Percentiles rank a stretch among this genome's conserved stretches.
Conservation (phyloP, 2,797 vertebrate species). For the Vireo griseus region DNA sequence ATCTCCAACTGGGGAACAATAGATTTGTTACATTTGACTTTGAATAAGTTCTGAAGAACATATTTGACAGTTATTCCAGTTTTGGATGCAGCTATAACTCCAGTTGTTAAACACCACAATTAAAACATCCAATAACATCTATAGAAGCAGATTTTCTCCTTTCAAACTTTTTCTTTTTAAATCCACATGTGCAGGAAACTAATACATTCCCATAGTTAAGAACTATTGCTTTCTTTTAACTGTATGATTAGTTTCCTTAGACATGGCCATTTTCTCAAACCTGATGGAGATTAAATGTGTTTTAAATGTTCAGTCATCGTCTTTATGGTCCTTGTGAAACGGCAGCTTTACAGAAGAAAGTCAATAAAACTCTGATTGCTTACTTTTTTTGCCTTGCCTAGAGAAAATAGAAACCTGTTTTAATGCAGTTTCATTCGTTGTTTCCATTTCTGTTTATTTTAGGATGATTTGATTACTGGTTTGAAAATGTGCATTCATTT, state of each 20-base stretch:
- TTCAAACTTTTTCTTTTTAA: neutral
- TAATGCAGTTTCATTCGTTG: neutral
- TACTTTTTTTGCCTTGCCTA: neutral
- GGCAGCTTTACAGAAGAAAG: neutral
- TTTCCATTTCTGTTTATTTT: neutral
- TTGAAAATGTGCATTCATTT: neutral
- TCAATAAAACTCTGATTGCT: neutral
- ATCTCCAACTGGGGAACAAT: neutral
- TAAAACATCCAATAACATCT: neutral
- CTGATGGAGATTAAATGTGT: neutral
- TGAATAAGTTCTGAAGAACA: neutral
- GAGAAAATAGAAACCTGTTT: neutral
- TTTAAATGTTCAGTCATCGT: neutral
- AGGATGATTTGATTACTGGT: neutral
- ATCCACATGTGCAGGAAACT: neutral
- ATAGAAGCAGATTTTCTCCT: neutral
- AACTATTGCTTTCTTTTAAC: neutral
- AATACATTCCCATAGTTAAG: neutral
- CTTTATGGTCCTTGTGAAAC: neutral
- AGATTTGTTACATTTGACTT: conserved; percentile 27
- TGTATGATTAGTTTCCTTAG: neutral
- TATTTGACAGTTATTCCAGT: neutral
- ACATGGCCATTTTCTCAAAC: neutral
- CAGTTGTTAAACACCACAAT: neutral
- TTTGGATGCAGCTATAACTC: neutral